Evolutionary conservation across 2,888 invertebrate species (phyloP).

Genomic region (Hipparchia sbordonii): DNA sequence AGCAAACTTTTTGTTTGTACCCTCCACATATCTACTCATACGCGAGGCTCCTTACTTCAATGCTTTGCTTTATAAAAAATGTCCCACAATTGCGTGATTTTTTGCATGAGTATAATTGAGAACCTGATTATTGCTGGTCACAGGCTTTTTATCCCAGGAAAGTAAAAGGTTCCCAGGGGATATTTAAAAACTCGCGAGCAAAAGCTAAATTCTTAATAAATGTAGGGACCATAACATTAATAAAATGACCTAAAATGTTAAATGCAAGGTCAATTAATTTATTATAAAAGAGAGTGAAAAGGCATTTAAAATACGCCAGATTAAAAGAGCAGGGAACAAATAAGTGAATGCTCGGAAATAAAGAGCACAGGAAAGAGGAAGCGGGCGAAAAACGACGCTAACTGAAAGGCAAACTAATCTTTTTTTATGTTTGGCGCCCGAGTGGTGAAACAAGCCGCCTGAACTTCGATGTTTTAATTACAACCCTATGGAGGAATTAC

Average conservation of each 20-base stretch:
- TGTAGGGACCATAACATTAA: too few species aligned
- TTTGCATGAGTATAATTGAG: background rate
- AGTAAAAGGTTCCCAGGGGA: too few species aligned
- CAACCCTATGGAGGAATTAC: constrained; percentile 13
- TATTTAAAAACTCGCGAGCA: too few species aligned
- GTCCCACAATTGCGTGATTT: background rate
- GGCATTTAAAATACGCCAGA: constrained; percentile 1
- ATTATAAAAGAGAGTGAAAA: background rate
- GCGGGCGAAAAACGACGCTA: constrained; percentile 25
- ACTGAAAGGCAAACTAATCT: constrained; percentile 25
- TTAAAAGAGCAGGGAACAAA: constrained; percentile 20
- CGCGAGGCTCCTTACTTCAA: too few species aligned
- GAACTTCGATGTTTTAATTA: constrained; percentile 25
- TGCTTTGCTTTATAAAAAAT: too few species aligned
- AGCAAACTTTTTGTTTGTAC: background rate
- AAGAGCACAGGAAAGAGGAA: constrained; percentile 21
- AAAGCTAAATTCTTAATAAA: too few species aligned
- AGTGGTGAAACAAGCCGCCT: constrained; percentile 17
- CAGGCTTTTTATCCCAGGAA: too few species aligned
- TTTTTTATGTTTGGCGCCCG: constrained; percentile 25
- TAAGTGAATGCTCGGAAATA: constrained; percentile 13
- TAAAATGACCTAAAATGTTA: background rate
- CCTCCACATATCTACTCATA: too few species aligned
- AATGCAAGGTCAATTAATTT: background rate
- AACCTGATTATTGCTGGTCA: too few species aligned